Base-by-base conservation (phyloP, 1,140 invertebrate species). In the Ylistrum balloti region DNA sequence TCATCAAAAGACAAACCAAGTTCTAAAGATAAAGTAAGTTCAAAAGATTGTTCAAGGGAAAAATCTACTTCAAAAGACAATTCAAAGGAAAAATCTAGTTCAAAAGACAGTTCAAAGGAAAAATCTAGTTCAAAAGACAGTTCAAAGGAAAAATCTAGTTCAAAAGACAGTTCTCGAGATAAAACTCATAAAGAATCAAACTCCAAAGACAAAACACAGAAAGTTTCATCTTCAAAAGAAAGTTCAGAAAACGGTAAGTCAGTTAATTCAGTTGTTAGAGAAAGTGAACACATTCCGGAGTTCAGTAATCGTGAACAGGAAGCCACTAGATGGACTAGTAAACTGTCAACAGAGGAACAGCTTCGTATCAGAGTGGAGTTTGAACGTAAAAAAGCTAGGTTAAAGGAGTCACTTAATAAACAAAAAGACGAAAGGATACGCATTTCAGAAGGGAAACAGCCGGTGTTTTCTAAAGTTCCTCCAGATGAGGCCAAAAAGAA, bases 361-460 rank as follows among this genome's bases (percentile, higher is more conserved):
- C 56, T 74, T 74, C 56, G 56, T n/a, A 74, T 74, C 9, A n/a
- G 56, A 28, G 56, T 74, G 22, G 56, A 74, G n/a, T 74, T 74
- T 74, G 56, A 74, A 74, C 56, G 56, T 74, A 74, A 74, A 74
- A 74, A 74, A 28, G 56, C 56, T 28, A n/a, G 56, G n/a, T 28
- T 74, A 11, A 74, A 74, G 22, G 56, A 74, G n/a, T 74, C 56
- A 7, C 3, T 74, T 22, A n/a, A 74, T 74, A 74, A 74, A 74
- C 1, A n/a, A n/a, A 74, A 74, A 74, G 56, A 74, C n/a, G 3
- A 17, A 9, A 74, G 56, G n/a, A n/a, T 74, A 74, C n/a, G 56
- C n/a, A 74, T 74, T 74, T 74, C 56, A 74, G 56, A 74, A 74
- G 56, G 22, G 11, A 74, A 74, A 74, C 56, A 74, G 17, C n/a